These are phyloP conservation scores for Ginglymostoma cirratum DNA, from an alignment of 2,113 vertebrate genomes.

Conservation along the genomic window DNA sequence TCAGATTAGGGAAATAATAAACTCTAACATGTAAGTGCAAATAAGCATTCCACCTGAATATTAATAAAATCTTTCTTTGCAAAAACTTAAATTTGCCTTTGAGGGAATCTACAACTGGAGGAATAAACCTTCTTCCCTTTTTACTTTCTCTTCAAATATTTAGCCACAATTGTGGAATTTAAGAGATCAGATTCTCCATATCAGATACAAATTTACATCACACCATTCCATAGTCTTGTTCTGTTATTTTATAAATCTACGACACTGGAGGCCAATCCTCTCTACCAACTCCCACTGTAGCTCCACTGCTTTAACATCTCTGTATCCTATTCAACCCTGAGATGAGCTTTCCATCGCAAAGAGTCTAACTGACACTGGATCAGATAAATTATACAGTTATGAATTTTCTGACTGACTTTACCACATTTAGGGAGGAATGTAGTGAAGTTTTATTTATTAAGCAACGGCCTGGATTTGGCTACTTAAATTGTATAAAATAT, in stretches of 20 bases:
- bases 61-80: neutral
- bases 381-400: too few species aligned
- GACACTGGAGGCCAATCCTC: neutral
- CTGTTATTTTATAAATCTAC: neutral
- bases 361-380: too few species aligned
- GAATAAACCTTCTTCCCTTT: neutral
- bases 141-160: neutral
- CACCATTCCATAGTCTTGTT: neutral
- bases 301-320: too few species aligned
- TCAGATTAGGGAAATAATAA: neutral
- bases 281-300: neutral
- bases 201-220: neutral
- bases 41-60: neutral
- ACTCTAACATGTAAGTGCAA: neutral
- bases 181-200: neutral
- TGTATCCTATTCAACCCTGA: too few species aligned
- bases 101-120: neutral
- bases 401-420: too few species aligned
- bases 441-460: too few species aligned
- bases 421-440: too few species aligned
- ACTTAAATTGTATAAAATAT: too few species aligned
- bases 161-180: neutral
- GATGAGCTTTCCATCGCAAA: too few species aligned
- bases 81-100: neutral
- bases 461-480: too few species aligned